Percentiles rank a stretch among this genome's conserved stretches.
These are phyloP conservation scores for Xestia c-nigrum DNA, from an alignment of 2,888 invertebrate genomes.

Conservation along the genomic window DNA sequence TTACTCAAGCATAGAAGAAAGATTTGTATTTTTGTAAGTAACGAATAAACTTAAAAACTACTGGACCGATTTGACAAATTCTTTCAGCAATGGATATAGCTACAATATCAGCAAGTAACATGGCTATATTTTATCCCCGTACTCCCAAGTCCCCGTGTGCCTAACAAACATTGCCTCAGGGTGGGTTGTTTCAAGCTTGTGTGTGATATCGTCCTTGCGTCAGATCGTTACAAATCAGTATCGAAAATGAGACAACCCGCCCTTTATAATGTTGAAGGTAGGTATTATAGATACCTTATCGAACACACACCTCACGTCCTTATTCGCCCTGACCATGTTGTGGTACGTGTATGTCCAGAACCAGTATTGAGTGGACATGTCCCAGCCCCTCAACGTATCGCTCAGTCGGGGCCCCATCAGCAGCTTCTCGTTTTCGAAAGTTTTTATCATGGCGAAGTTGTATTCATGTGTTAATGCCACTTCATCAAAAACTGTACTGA, in stretches of 20 bases:
- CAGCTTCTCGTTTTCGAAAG: constrained; percentile 93
- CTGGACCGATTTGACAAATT: too few species aligned
- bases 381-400: constrained; percentile 95
- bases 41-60: too few species aligned
- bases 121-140: too few species aligned
- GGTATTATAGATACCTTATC: constrained; percentile 15
- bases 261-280: background rate
- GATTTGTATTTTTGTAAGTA: too few species aligned
- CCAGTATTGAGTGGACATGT: constrained; percentile 97
- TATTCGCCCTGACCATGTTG: constrained; percentile 75
- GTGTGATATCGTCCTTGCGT: background rate
- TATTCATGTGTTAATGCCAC: constrained; percentile 85
- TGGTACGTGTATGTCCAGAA: constrained; percentile 95
- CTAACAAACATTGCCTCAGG: background rate
- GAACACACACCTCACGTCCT: constrained; percentile 78
- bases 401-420: constrained; percentile 94
- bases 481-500: constrained; percentile 69
- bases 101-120: too few species aligned
- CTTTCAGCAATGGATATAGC: too few species aligned
- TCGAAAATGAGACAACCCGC: background rate
- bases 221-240: background rate
- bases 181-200: background rate
- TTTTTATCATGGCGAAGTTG: constrained; percentile 93
- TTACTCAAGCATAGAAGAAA: too few species aligned
- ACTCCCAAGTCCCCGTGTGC: too few species aligned